Evolutionary conservation across 2,888 invertebrate species (phyloP), one percentile per base, ranked within the genome.

Genomic region (Mellilla xanthometata): DNA sequence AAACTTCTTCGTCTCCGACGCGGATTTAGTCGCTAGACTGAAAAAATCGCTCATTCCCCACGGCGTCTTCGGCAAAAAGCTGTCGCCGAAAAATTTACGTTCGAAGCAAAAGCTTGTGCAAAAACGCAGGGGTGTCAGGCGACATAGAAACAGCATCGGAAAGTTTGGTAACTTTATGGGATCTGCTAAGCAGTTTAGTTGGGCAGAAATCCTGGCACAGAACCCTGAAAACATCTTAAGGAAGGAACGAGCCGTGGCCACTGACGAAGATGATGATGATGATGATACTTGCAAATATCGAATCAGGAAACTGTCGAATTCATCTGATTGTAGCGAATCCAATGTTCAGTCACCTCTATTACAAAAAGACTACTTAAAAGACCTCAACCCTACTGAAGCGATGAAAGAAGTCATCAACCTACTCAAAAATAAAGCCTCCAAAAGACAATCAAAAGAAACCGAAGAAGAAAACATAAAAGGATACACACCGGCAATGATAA

Each of bases 321-420:
- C 79, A 0, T 81, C 84, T 2, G 86, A 85, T 22, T 72, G 57
- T 36, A 76, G 66, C 45, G 85, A 81, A 58, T 79, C 68, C 19
- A 80, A 69, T 61, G 63, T 68, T 7, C 81, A 76, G 36, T 81
- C 82, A 1, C 85, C 78, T 0, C 56, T 82, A 15, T 65, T 81
- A 53, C 89, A 81, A 56, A 85, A 76, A 72, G 90, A 79, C 68
- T 92, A 78, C 58, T 71, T 93, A 35, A 71, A 79, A 36, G 71
- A 72, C n/a, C 56, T 91, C 42, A 92, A 92, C 62, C 94, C 94
- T 0, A 95, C 95, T 0, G 92, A 93, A 32, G 94, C 94, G 0
- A 95, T 95, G 95, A 83, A 92, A 51, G 92, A 93, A 54, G 92
- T 95, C 0, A 79, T 93, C 40, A 90, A 92, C 26, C 91, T 87